Percentiles rank a stretch among this genome's conserved stretches.
Conservation (phyloP, 1,140 invertebrate species). For the Drosophila repleta region DNA sequence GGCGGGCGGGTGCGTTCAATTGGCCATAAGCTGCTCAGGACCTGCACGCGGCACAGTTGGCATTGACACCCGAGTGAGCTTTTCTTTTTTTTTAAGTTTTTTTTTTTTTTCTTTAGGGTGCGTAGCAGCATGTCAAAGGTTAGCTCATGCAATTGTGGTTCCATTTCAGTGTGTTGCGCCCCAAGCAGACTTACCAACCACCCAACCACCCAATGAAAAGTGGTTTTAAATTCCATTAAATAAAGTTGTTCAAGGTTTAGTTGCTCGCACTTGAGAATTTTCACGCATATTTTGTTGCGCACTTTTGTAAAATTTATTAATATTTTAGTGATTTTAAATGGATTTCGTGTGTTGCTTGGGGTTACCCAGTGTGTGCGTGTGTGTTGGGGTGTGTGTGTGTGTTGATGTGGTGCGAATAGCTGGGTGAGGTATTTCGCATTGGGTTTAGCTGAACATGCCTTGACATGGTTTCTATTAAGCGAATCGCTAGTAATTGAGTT, state of each 20-base stretch:
- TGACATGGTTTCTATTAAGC: conserved; percentile 54
- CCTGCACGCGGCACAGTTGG: conserved; percentile 66
- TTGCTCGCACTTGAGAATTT: conserved; percentile 63
- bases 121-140: conserved; percentile 63
- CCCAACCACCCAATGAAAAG: conserved; percentile 63
- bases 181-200: conserved; percentile 54
- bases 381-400: conserved; percentile 12
- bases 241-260: conserved; percentile 78
- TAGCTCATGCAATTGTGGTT: conserved; percentile 79
- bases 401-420: conserved; percentile 25
- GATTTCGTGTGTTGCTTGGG: conserved; percentile 69
- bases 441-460: conserved; percentile 20
- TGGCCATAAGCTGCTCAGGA: conserved; percentile 73
- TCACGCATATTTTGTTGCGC: conserved; percentile 81
- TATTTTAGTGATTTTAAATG: conserved; percentile 83
- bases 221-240: conserved; percentile 84
- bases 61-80: conserved; percentile 74
- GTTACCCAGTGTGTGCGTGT: neutral
- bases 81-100: conserved; percentile 49
- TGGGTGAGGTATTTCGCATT: conserved; percentile 5
- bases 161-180: conserved; percentile 40
- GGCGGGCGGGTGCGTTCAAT: conserved; percentile 55
- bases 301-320: conserved; percentile 83
- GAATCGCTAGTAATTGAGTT: conserved; percentile 61
- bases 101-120: conserved; percentile 30